Evolutionary conservation across 1,140 invertebrate genomes (phyloP).

Genomic region (Neodiprion fabricii): DNA sequence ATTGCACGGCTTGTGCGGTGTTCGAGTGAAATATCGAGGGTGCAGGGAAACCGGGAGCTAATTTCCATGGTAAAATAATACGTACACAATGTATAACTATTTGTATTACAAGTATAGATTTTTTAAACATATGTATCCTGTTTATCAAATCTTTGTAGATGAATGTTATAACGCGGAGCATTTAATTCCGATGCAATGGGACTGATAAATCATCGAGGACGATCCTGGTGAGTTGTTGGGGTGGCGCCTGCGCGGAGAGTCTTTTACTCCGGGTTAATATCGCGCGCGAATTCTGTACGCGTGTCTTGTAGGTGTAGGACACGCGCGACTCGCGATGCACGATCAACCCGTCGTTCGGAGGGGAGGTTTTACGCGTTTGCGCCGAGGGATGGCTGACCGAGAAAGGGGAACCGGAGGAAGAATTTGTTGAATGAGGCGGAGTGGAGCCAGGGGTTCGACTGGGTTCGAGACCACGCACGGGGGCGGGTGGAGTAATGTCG

Average conservation of each 20-base stretch:
- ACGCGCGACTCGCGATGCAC: neutral
- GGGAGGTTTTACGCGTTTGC: slow-evolving; percentile 19
- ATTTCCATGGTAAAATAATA: too few relatives aligned
- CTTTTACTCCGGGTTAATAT: neutral
- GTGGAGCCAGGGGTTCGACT: slow-evolving; percentile 32
- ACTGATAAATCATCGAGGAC: neutral
- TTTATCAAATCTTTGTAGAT: too few relatives aligned
- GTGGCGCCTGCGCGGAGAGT: neutral
- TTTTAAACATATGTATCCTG: too few relatives aligned
- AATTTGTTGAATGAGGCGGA: slow-evolving; percentile 49
- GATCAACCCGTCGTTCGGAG: neutral
- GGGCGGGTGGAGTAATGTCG: slow-evolving; percentile 10
- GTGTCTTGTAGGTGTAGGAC: too few relatives aligned
- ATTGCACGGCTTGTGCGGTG: too few relatives aligned
- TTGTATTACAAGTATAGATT: too few relatives aligned
- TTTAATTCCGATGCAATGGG: too few relatives aligned
- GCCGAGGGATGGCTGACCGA: slow-evolving; percentile 21
- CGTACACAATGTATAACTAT: too few relatives aligned
- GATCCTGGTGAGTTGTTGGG: neutral
- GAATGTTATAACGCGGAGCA: too few relatives aligned
- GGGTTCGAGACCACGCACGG: slow-evolving; percentile 4
- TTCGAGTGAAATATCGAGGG: too few relatives aligned
- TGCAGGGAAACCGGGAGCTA: too few relatives aligned
- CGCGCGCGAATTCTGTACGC: neutral
- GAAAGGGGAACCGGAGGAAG: slow-evolving; percentile 24